Percentiles rank a stretch among this genome's conserved stretches.
Evolutionary conservation across 92 coral and sea anemone genomes (phyloP).

Genomic region (Porites divaricata): DNA sequence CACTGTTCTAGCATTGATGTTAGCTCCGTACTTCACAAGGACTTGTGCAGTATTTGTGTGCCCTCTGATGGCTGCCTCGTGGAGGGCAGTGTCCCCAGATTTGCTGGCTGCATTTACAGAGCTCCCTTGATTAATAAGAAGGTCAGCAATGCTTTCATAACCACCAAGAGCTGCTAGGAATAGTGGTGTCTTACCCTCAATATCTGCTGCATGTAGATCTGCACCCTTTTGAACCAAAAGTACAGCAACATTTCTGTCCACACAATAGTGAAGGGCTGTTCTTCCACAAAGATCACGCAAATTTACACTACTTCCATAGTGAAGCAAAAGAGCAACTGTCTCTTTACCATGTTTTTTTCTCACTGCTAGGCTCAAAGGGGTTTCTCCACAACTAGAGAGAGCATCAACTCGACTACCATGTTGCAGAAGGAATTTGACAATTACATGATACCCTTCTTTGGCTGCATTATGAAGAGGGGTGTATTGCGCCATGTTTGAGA

Average conservation of each 20-base stretch:
- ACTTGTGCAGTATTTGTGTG: conserved; percentile 60
- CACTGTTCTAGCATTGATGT: conserved; percentile 61
- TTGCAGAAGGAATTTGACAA: conserved; percentile 49
- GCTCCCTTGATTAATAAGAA: conserved; percentile 59
- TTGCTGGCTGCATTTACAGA: conserved; percentile 34
- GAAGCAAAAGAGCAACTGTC: conserved; percentile 53
- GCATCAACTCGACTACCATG: conserved; percentile 59
- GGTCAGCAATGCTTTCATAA: conserved; percentile 53
- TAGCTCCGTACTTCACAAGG: conserved; percentile 55
- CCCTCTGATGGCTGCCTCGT: conserved; percentile 70
- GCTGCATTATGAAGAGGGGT: conserved; percentile 73
- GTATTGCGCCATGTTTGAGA: conserved; percentile 58
- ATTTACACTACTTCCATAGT: conserved; percentile 50
- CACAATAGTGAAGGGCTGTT: conserved; percentile 64
- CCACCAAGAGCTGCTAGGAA: conserved; percentile 75
- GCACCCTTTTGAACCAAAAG: conserved; percentile 58
- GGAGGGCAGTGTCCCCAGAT: conserved; percentile 72
- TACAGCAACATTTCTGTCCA: conserved; percentile 59
- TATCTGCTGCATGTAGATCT: conserved; percentile 54
- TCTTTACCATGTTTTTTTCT: conserved; percentile 57
- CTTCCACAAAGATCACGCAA: conserved; percentile 59
- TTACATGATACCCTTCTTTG: conserved; percentile 60
- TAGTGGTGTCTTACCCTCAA: conserved; percentile 70
- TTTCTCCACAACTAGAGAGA: conserved; percentile 52
- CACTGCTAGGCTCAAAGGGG: conserved; percentile 67